Conservation (phyloP, 2,797 vertebrate genomes). For the Jordanella pulchra region DNA sequence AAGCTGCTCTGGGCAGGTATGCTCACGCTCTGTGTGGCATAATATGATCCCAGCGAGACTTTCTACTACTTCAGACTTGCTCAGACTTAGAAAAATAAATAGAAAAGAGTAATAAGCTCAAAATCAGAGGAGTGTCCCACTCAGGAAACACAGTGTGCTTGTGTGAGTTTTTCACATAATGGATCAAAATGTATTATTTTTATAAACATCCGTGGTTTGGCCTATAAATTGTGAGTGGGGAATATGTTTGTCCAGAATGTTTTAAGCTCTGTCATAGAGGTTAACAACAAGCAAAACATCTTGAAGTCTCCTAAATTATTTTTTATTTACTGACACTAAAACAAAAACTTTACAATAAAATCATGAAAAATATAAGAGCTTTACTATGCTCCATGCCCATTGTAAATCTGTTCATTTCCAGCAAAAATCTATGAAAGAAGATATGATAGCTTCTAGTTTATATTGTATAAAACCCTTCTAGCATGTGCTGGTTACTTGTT, state of each 20-base stretch:
- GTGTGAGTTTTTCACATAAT: background rate
- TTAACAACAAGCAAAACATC: background rate
- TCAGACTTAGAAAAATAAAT: background rate
- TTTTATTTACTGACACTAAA: background rate
- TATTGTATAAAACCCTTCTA: too few species aligned
- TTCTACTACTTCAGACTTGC: background rate
- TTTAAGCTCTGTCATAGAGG: background rate
- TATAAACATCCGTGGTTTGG: slow-evolving; percentile 1
- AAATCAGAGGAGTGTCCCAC: background rate
- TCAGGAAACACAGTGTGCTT: background rate
- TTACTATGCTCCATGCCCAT: too few species aligned
- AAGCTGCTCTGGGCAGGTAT: slow-evolving; percentile 2
- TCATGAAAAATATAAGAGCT: background rate
- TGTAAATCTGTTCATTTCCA: too few species aligned
- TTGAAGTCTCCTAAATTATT: background rate
- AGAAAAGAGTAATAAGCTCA: background rate
- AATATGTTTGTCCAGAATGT: background rate
- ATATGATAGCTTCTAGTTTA: too few species aligned
- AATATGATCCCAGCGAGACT: background rate
- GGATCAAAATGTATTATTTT: background rate
- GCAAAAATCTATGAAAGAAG: too few species aligned
- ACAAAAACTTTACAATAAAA: background rate
- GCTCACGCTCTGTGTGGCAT: slow-evolving; percentile 3
- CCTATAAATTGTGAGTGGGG: background rate
- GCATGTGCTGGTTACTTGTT: too few species aligned